Percentiles rank a stretch among this genome's conserved stretches.
Evolutionary conservation across 2,888 invertebrate genomes (phyloP).

Genomic region (Dynastes grantii): DNA sequence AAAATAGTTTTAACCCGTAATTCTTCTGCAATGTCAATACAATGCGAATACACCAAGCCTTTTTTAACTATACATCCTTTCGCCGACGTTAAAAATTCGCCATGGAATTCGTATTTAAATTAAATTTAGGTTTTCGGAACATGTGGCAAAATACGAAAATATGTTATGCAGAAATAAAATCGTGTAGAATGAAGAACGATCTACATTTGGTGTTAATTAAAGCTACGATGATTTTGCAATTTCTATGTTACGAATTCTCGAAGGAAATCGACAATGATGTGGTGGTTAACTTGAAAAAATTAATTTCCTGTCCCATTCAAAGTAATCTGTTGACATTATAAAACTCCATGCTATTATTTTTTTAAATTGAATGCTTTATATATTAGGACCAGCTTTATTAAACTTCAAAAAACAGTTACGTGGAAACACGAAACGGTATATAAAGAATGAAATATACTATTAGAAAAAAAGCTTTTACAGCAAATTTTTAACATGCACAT

Average conservation of each 20-base stretch:
- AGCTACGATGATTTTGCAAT: background rate
- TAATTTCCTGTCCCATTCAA: conserved; percentile 2
- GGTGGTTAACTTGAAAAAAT: background rate
- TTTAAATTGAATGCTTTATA: too few species aligned
- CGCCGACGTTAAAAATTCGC: background rate
- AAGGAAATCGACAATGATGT: background rate
- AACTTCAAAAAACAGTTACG: background rate
- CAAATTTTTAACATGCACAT: background rate
- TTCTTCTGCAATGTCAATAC: too few species aligned
- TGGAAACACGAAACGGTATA: background rate
- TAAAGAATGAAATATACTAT: too few species aligned
- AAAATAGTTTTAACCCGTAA: background rate
- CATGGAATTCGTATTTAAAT: background rate
- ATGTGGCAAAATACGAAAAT: background rate
- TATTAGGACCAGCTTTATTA: background rate
- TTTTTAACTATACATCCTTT: conserved; percentile 5
- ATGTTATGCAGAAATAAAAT: background rate
- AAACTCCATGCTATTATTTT: too few species aligned
- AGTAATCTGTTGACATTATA: background rate
- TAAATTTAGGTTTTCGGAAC: conserved; percentile 1
- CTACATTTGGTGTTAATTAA: conserved; percentile 9
- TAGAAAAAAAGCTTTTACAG: background rate
- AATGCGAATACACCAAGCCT: background rate
- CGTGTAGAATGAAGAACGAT: background rate
- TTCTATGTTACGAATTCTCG: background rate